Base-by-base conservation (phyloP, 2,888 invertebrate genomes). In the Anoplius nigerrimus region DNA sequence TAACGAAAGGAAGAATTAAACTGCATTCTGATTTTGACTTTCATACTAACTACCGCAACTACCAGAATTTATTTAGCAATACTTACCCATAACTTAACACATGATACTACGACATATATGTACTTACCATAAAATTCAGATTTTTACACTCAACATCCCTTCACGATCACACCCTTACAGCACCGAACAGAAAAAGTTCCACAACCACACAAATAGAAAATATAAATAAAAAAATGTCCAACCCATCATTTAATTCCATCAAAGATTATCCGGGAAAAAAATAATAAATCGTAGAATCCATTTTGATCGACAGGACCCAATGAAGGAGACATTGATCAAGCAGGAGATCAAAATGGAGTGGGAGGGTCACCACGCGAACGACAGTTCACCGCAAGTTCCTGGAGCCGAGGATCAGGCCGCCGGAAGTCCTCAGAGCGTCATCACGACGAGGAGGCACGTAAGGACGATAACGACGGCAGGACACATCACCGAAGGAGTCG, bases 381-480 rank as follows among this genome's bases (percentile, higher is more conserved):
- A 83, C 2, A 77, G 62, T 53, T 81, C 84, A 4, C 82, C 83
- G 0, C 81, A 80, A 52, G 68, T 82, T 2, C 65, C 71, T 1
- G 71, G 80, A 54, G 66, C 75, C 11, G 79, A 80, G 2, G 85
- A 86, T 2, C 84, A 80, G 22, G 68, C 82, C 5, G 71, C 62
- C 1, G 82, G 72, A n/a, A 87, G 82, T 65, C 84, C 88, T 0
- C 86, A 82, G 4, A 87, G 87, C 16, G 92, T 92, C 20, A 92
- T 92, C 83, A 92, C 92, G 13, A 89, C 90, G 27, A 90, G 92
- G 11, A 90, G 92, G 62, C 90, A 90, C 70, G 89, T 91, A 57
- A 90, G 92, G 57, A 92, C 92, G 34, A 92, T 92, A 80, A 92
- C 92, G 21, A 90, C 92, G 11, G 90, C 92, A 52, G 92, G 92